Evolutionary conservation across 1,140 invertebrate genomes (phyloP).

Genomic region (Lycorma delicatula): DNA sequence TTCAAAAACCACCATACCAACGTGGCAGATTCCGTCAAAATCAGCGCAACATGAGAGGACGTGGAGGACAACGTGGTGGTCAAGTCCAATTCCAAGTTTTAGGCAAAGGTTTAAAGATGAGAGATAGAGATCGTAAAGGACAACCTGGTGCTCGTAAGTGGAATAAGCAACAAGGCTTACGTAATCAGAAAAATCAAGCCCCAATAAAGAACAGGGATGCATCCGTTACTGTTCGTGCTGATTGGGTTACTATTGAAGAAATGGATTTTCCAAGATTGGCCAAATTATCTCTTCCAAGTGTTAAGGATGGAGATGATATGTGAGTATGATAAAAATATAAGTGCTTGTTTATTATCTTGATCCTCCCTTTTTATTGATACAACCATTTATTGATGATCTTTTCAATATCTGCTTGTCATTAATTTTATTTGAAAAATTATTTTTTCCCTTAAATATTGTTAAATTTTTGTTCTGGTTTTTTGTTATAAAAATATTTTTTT

Average conservation of each 20-base stretch:
- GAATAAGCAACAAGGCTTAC: slow-evolving; percentile 71
- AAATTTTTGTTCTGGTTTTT: background rate
- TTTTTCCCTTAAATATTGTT: background rate
- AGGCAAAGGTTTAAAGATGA: slow-evolving; percentile 46
- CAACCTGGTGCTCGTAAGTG: slow-evolving; percentile 59
- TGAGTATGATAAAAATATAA: slow-evolving; percentile 38
- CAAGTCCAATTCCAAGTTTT: slow-evolving; percentile 45
- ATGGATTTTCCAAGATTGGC: slow-evolving; percentile 95
- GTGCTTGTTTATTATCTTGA: background rate
- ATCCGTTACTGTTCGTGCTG: slow-evolving; percentile 91
- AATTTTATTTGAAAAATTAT: too few relatives aligned
- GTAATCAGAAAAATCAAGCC: slow-evolving; percentile 56
- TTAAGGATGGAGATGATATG: slow-evolving; percentile 72
- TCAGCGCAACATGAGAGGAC: slow-evolving; percentile 69
- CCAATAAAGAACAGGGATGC: slow-evolving; percentile 96
- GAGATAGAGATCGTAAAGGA: slow-evolving; percentile 51
- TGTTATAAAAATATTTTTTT: background rate
- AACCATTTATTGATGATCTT: background rate
- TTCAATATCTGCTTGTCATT: too few relatives aligned
- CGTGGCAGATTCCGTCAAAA: slow-evolving; percentile 72
- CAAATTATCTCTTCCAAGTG: slow-evolving; percentile 81
- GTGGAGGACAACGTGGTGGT: slow-evolving; percentile 61
- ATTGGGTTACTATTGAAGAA: slow-evolving; percentile 97
- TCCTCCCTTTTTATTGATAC: background rate
- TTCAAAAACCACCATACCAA: slow-evolving; percentile 85